Percentiles rank a stretch among this genome's conserved stretches.
These are phyloP conservation scores for Nicator chloris DNA, from an alignment of 2,113 vertebrate genomes.

Conservation along the genomic window DNA sequence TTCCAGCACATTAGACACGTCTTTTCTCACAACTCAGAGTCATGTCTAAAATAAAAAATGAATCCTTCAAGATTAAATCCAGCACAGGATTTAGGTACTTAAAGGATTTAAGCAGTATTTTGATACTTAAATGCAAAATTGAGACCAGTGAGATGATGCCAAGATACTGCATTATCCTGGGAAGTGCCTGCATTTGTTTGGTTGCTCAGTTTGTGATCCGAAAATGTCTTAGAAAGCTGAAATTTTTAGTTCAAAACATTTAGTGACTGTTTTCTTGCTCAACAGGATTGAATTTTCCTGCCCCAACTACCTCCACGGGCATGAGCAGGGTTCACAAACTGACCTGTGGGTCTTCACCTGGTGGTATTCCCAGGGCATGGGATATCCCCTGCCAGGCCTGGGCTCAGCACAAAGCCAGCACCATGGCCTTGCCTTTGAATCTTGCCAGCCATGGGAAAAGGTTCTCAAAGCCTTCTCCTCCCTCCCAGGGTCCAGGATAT, in stretches of 20 bases:
- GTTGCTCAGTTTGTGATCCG: slow-evolving; percentile 5
- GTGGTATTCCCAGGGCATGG: fast-evolving
- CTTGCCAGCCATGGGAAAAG: background rate
- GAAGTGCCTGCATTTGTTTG: background rate
- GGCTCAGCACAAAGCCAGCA: background rate
- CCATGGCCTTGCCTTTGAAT: background rate
- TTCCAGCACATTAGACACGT: background rate
- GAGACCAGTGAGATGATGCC: slow-evolving; percentile 53
- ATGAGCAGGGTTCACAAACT: background rate
- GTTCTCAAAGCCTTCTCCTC: background rate
- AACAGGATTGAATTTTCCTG: background rate
- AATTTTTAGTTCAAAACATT: background rate
- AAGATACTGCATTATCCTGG: slow-evolving; percentile 42
- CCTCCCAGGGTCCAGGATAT: background rate
- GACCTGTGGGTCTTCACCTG: background rate
- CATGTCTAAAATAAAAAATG: slow-evolving; percentile 41
- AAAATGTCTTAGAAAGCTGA: background rate
- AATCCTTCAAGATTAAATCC: slow-evolving; percentile 62
- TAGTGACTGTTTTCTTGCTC: background rate
- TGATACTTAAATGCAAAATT: slow-evolving; percentile 56
- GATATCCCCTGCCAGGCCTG: background rate
- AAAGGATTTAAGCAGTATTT: slow-evolving; percentile 60
- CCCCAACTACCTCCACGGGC: background rate
- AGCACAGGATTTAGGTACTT: slow-evolving; percentile 60
- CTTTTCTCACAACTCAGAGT: slow-evolving; percentile 13